phyloP scores from a whole-genome alignment of 2,113 vertebrate species.

The Antidorcas marsupialis region DNA sequence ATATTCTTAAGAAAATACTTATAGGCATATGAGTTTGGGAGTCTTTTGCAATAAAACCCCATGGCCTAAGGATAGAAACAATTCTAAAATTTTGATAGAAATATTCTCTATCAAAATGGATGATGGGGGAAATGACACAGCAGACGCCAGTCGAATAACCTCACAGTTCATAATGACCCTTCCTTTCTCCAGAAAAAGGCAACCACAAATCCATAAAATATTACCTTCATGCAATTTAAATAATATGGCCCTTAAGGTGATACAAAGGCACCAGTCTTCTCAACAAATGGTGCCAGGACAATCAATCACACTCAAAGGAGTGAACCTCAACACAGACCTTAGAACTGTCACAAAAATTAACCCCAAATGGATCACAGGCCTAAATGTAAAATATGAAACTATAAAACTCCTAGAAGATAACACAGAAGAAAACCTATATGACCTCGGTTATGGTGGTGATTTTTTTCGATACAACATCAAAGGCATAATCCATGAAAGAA shows the following conservation, averaged over 20 bases:
- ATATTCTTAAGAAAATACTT: neutral
- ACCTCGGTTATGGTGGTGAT: neutral
- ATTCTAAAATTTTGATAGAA: constrained; percentile 22
- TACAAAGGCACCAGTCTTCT: neutral
- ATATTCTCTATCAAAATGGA: neutral
- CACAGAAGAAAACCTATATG: neutral
- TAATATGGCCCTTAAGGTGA: neutral
- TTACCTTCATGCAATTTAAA: neutral
- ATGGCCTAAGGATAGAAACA: neutral
- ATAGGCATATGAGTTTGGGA: neutral
- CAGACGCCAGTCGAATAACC: neutral
- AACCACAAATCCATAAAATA: neutral
- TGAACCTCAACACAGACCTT: neutral
- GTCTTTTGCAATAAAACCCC: neutral
- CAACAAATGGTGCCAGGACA: neutral
- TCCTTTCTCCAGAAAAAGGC: neutral
- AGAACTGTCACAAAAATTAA: neutral
- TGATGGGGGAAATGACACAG: neutral
- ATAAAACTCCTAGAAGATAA: neutral
- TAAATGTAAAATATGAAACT: neutral
- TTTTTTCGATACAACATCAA: neutral
- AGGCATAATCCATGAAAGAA: neutral
- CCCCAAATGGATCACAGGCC: neutral
- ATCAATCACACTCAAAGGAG: neutral
- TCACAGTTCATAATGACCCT: neutral